Percentiles rank a stretch among this genome's conserved stretches.
Conservation (phyloP, 2,113 vertebrate genomes). For the Limanda limanda region DNA sequence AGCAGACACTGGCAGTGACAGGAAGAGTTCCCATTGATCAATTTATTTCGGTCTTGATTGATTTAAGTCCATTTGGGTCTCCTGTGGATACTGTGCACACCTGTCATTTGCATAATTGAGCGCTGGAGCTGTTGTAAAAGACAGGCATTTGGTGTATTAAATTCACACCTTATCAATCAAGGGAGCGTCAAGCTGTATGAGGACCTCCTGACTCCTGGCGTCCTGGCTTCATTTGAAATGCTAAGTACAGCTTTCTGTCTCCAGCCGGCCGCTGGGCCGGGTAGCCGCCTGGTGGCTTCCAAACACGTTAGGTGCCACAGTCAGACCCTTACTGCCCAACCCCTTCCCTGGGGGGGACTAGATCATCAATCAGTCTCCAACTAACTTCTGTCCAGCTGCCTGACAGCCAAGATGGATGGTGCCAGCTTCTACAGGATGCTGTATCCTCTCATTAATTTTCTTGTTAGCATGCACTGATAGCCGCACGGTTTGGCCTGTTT, state of each 20-base stretch:
- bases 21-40: conserved; percentile 74
- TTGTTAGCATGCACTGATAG: conserved; percentile 71
- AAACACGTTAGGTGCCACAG: conserved; percentile 57
- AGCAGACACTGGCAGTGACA: conserved; percentile 42
- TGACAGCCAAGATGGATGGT: conserved; percentile 81
- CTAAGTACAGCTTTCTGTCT: conserved; percentile 64
- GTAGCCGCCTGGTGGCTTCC: conserved; percentile 45
- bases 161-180: conserved; percentile 81
- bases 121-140: conserved; percentile 67
- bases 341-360: conserved; percentile 49
- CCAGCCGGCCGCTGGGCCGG: conserved; percentile 15
- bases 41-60: conserved; percentile 72
- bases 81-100: conserved; percentile 61
- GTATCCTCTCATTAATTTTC: conserved; percentile 68
- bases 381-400: conserved; percentile 80
- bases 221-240: conserved; percentile 79
- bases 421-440: conserved; percentile 65
- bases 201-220: conserved; percentile 65
- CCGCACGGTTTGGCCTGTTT: conserved; percentile 40
- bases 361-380: conserved; percentile 83
- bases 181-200: conserved; percentile 51
- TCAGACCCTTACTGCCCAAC: conserved; percentile 49
- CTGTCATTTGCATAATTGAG: conserved; percentile 81
- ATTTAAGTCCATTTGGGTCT: conserved; percentile 64
- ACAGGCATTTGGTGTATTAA: conserved; percentile 70